Conservation (phyloP, 2,113 vertebrate species). For the Cacatua alba region DNA sequence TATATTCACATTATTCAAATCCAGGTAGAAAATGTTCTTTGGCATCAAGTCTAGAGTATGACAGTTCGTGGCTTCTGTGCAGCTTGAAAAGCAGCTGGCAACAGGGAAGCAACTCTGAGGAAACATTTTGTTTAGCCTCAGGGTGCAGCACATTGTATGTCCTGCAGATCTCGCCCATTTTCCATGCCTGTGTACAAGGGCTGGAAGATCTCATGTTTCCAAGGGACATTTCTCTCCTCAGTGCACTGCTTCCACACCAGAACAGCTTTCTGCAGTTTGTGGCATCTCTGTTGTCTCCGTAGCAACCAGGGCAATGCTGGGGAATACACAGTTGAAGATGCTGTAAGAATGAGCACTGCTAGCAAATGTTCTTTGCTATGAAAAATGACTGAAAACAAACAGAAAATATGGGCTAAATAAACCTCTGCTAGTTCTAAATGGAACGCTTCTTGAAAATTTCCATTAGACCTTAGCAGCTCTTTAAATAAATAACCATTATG, state of each 20-base stretch:
- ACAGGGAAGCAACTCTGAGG: neutral
- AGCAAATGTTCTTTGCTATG: constrained; percentile 41
- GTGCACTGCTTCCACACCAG: neutral
- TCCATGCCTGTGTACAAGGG: neutral
- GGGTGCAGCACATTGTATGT: neutral
- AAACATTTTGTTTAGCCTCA: neutral
- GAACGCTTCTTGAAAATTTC: constrained; percentile 44
- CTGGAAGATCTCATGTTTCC: neutral
- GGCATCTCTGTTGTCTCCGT: constrained; percentile 22
- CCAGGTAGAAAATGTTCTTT: constrained; percentile 62
- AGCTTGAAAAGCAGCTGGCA: neutral
- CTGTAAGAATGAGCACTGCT: neutral
- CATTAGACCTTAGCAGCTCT: constrained; percentile 37
- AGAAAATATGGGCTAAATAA: constrained; percentile 51
- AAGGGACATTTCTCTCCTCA: neutral
- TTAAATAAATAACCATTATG: constrained; percentile 45
- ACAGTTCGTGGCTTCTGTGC: neutral
- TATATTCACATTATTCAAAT: constrained; percentile 68
- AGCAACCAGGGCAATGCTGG: neutral
- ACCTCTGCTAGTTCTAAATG: constrained; percentile 34
- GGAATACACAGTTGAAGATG: neutral
- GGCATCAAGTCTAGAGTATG: constrained; percentile 2
- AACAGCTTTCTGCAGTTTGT: constrained; percentile 22
- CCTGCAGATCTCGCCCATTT: neutral
- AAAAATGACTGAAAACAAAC: constrained; percentile 59